A percentile compares a stretch with the other conserved stretches of the same genome.
Conservation (phyloP, 2,113 vertebrate species). For the Acrocephalus arundinaceus region DNA sequence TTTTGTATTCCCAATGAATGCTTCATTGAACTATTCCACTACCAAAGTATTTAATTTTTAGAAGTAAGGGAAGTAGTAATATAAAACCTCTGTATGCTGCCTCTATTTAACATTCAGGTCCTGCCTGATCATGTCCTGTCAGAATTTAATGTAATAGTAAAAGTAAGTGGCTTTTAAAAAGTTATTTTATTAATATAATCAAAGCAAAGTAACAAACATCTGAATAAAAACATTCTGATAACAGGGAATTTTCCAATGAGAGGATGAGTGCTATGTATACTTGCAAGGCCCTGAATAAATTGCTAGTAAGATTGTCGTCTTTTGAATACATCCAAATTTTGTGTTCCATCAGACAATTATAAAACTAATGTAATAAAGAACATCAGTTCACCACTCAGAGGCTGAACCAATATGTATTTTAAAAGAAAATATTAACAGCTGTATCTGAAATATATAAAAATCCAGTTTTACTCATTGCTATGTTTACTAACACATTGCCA, state of each 20-base stretch:
- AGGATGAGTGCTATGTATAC: not conserved
- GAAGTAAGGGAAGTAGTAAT: not conserved
- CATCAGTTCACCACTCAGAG: not conserved
- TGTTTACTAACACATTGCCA: not conserved
- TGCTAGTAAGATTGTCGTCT: not conserved
- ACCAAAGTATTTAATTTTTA: not conserved
- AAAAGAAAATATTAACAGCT: not conserved
- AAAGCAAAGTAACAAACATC: not conserved
- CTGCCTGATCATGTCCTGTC: not conserved
- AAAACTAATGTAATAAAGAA: not conserved
- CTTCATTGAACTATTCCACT: not conserved
- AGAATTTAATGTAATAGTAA: not conserved
- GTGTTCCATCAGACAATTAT: not conserved
- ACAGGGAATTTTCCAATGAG: not conserved
- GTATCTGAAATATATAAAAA: not conserved
- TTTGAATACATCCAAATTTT: not conserved
- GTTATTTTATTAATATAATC: not conserved
- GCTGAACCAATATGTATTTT: not conserved
- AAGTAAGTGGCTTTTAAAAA: not conserved
- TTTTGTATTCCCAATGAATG: not conserved
- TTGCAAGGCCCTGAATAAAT: not conserved
- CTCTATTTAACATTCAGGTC: constrained; percentile 4
- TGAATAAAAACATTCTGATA: not conserved
- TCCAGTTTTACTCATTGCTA: not conserved
- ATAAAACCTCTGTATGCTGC: not conserved